Base-by-base conservation (phyloP, 1,140 invertebrate species). In the Drosophila obscura region DNA sequence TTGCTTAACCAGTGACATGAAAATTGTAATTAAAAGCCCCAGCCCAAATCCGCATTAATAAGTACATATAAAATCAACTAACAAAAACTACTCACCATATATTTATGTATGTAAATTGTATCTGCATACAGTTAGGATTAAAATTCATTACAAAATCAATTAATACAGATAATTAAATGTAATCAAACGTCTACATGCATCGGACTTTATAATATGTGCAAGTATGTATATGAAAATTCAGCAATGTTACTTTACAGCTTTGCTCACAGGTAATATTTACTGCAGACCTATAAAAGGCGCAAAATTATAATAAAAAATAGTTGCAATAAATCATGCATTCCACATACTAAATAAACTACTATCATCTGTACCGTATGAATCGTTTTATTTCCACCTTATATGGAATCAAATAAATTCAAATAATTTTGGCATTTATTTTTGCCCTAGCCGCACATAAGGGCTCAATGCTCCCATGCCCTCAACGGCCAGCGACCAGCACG, bases 341-440 rank as follows among this genome's bases (percentile, higher is more conserved):
- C 35, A 13, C 11, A 39, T 5, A 13, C 4, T 28, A 6, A 28
- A 28, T 5, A 39, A 39, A 5, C 35, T 2, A 39, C 11, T 13
- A 13, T 39, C 5, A 39, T 13, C 35, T 13, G 35, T 11, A 13
- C 35, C 4, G 35, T 13, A 1, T 13, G 4, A 4, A 13, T 2
- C 35, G 35, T 39, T 39, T 39, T 13, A 0, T 39, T 24, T 5
- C 35, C 41, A 51, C 26, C 35, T 48, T 57, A 26, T 35, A 24
- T 39, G 46, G 60, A 51, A 55, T 11, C 44, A 61, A 63, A 60
- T 68, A 60, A 49, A 68, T 77, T 84, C 71, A 62, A 65, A 80
- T 85, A 53, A 71, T 19, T 77, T 66, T 46, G 77, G 78, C 81
- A 81, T 77, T 84, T 81, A 85, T 71, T 74, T 74, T 61, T 57